Percentiles rank a stretch among this genome's conserved stretches.
Conservation (phyloP, 2,888 invertebrate genomes). For the Tuta absoluta region DNA sequence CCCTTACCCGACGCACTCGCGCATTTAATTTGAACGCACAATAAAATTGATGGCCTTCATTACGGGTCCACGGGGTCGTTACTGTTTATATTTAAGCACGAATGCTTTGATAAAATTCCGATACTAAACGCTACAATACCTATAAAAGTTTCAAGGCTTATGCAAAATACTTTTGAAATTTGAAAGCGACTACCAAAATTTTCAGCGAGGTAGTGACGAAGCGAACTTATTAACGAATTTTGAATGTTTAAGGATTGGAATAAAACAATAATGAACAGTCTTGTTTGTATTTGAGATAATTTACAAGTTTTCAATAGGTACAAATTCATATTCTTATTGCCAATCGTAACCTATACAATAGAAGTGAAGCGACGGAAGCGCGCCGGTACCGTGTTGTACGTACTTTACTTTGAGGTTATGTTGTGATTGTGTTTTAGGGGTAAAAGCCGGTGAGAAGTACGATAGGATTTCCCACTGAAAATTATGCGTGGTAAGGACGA, state of each 20-base stretch:
- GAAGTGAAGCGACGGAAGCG: constrained; percentile 53
- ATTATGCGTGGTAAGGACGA: constrained; percentile 58
- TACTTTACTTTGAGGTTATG: constrained; percentile 77
- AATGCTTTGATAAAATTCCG: constrained; percentile 23
- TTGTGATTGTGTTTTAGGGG: constrained; percentile 74
- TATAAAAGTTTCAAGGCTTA: neutral
- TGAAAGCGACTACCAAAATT: neutral
- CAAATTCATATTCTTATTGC: constrained; percentile 55
- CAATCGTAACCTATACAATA: constrained; percentile 57
- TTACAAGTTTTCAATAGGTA: constrained; percentile 49
- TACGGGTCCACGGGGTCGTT: constrained; percentile 43
- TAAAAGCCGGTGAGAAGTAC: constrained; percentile 62
- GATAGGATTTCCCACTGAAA: constrained; percentile 59
- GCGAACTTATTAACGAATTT: neutral
- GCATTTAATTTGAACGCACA: constrained; percentile 54
- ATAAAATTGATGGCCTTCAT: constrained; percentile 52
- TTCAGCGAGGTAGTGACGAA: neutral
- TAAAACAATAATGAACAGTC: constrained; percentile 69
- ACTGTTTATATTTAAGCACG: constrained; percentile 30
- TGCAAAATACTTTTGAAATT: constrained; percentile 1
- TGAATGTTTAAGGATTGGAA: constrained; percentile 50
- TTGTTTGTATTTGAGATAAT: constrained; percentile 64
- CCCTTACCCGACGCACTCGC: constrained; percentile 63
- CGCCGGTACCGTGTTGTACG: constrained; percentile 66
- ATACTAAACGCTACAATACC: no score